Percentiles rank a stretch among this genome's conserved stretches.
Conservation (phyloP, 2,113 vertebrate genomes). For the Pipra filicauda region DNA sequence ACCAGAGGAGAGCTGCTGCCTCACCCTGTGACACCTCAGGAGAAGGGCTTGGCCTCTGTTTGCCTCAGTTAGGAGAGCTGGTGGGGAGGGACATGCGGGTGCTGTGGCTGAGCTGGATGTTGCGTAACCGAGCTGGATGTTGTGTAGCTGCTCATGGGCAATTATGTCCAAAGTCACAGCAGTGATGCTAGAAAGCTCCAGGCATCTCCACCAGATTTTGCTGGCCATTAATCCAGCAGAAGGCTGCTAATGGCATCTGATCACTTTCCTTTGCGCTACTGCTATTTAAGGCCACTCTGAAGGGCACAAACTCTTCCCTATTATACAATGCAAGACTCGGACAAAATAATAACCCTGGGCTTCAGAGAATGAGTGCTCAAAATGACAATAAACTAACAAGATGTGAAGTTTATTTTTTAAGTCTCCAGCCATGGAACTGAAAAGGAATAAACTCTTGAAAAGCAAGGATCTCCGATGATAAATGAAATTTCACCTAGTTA, state of each 20-base stretch:
- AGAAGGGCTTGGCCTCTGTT: background rate
- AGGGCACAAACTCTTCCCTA: background rate
- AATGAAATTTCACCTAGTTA: background rate
- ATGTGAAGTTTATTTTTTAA: background rate
- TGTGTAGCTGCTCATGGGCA: background rate
- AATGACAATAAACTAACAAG: background rate
- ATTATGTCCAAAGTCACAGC: background rate
- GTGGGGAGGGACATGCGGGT: rapidly evolving
- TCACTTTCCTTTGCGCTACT: background rate
- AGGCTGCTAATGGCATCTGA: conserved; percentile 34
- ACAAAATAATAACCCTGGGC: background rate
- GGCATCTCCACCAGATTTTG: background rate
- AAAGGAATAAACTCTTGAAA: background rate
- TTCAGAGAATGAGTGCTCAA: background rate
- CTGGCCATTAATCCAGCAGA: conserved; percentile 31
- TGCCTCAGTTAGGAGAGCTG: background rate
- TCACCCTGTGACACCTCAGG: background rate
- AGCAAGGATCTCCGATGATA: background rate
- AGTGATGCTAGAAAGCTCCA: background rate
- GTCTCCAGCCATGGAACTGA: background rate
- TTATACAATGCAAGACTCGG: background rate
- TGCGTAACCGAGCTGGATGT: background rate
- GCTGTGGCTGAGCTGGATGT: background rate
- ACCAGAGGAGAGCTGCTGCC: background rate
- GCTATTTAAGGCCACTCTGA: background rate